Base-by-base conservation (phyloP, 2,113 vertebrate genomes). In the Syngnathus scovelli region DNA sequence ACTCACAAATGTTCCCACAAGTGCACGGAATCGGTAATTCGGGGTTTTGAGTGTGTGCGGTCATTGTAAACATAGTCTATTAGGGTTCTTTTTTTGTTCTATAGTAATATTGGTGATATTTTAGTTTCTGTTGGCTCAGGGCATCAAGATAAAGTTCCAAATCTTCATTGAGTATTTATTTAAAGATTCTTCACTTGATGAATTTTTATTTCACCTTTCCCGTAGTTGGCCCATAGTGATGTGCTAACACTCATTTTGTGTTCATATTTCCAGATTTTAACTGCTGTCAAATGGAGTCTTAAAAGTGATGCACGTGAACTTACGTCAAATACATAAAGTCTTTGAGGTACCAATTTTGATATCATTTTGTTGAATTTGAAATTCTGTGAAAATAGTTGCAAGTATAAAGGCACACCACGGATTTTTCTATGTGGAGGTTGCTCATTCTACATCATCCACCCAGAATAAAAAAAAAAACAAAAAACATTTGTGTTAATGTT, bases 1-100 rank as follows among this genome's bases (percentile, higher is more conserved):
- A 83, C 85, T 83, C 85, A 78, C 84, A 85, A 86, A 76, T 83
- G 87, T 90, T 83, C 82, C 85, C 85, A 88, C 86, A 70, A 67
- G 69, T 1, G 61, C 68, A 72, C 69, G 61, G 61, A 77, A 79
- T 78, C 69, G 64, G 33, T 16, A 67, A 38, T 77, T 59, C 16
- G 62, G 46, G 56, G 33, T 21, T 71, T 44, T 37, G 59, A 61
- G 70, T 67, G 54, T 70, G 69, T 60, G 62, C 59, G 64, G 66
- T 33, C 23, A 0, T 62, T 43, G n/a, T 54, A 54, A 62, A 87
- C 16, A 81, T 85, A 72, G 41, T 36, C 70, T 89, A 87, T 87
- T 49, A 7, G 19, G 18, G 48, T 16, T 49, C 7, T 49, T 6
- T 49, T 19, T 49, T 49, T 49, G n/a, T 18, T 49, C 48, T 19